These are phyloP conservation scores for Drymodes brunneopygia DNA, from an alignment of 2,113 vertebrate species.

Conservation along the genomic window DNA sequence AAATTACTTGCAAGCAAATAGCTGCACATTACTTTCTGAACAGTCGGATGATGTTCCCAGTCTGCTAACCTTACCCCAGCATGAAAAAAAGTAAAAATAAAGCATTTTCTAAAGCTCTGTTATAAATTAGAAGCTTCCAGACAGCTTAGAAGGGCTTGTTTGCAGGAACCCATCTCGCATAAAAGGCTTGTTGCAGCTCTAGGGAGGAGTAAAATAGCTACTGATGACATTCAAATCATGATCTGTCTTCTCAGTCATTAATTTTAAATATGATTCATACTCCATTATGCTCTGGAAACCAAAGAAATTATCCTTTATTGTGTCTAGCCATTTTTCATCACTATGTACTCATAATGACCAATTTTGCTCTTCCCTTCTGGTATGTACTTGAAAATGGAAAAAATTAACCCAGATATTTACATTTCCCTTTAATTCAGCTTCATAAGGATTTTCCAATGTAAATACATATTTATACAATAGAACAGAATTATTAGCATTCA, in stretches of 20 bases:
- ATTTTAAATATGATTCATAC: slow-evolving; percentile 79
- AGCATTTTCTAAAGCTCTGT: slow-evolving; percentile 35
- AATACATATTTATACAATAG: slow-evolving; percentile 69
- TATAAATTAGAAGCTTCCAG: slow-evolving; percentile 64
- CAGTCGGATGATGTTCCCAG: not conserved
- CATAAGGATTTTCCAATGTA: slow-evolving; percentile 52
- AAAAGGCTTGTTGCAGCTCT: slow-evolving; percentile 64
- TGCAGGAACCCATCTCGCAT: slow-evolving; percentile 60
- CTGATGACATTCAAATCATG: slow-evolving; percentile 77
- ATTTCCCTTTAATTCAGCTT: slow-evolving; percentile 69
- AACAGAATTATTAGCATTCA: slow-evolving; percentile 61
- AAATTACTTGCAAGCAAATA: not conserved
- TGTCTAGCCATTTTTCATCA: slow-evolving; percentile 72
- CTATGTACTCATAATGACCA: slow-evolving; percentile 68
- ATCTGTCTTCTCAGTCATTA: slow-evolving; percentile 74
- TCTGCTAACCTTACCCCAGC: not conserved
- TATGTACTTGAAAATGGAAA: slow-evolving; percentile 49
- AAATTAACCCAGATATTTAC: slow-evolving; percentile 62
- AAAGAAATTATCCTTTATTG: slow-evolving; percentile 77
- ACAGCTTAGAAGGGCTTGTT: slow-evolving; percentile 57
- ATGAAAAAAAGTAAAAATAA: slow-evolving; percentile 46
- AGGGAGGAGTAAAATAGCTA: slow-evolving; percentile 73
- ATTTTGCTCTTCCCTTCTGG: slow-evolving; percentile 64
- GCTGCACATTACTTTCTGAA: slow-evolving; percentile 13
- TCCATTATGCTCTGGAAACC: slow-evolving; percentile 71